Percentiles rank a stretch among this genome's conserved stretches.
phyloP scores from a whole-genome alignment of 2,113 vertebrate genomes.

The Toxotes chatareus region DNA sequence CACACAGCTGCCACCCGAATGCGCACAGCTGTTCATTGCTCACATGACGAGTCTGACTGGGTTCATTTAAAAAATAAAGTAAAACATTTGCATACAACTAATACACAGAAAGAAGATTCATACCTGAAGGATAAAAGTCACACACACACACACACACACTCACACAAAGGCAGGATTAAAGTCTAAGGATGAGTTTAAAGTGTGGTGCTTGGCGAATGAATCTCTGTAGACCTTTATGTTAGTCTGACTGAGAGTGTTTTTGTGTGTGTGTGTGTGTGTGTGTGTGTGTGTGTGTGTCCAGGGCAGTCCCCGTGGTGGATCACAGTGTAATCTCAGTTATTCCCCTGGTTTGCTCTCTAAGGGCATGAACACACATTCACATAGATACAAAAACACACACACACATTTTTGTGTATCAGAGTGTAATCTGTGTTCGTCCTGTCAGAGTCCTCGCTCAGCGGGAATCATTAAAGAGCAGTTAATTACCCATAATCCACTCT shows the following conservation, averaged over 20 bases:
- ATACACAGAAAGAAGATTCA: background rate
- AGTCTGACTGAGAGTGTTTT: slow-evolving; percentile 9
- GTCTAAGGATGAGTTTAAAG: slow-evolving; percentile 5
- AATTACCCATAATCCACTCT: slow-evolving; percentile 76
- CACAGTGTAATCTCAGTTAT: slow-evolving; percentile 36
- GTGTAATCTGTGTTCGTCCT: slow-evolving; percentile 44
- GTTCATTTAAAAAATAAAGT: background rate
- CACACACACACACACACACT: background rate
- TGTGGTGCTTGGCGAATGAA: slow-evolving; percentile 17
- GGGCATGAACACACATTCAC: slow-evolving; percentile 11
- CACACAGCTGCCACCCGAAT: background rate
- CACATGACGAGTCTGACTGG: background rate
- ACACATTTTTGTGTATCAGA: slow-evolving; percentile 8
- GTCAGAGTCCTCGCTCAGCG: slow-evolving; percentile 43
- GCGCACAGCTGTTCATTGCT: background rate
- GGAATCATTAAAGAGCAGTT: slow-evolving; percentile 70
- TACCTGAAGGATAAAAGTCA: slow-evolving; percentile 1
- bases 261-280: slow-evolving; percentile 10
- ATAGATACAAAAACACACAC: background rate
- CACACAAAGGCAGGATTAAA: slow-evolving; percentile 18
- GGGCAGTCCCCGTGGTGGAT: slow-evolving; percentile 9
- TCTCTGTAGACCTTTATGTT: slow-evolving; percentile 22
- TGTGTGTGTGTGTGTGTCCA: slow-evolving; percentile 17
- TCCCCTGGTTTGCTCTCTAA: slow-evolving; percentile 14
- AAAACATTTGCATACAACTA: background rate